Conservation (phyloP, 2,113 vertebrate genomes). For the Prietella phreatophila region DNA sequence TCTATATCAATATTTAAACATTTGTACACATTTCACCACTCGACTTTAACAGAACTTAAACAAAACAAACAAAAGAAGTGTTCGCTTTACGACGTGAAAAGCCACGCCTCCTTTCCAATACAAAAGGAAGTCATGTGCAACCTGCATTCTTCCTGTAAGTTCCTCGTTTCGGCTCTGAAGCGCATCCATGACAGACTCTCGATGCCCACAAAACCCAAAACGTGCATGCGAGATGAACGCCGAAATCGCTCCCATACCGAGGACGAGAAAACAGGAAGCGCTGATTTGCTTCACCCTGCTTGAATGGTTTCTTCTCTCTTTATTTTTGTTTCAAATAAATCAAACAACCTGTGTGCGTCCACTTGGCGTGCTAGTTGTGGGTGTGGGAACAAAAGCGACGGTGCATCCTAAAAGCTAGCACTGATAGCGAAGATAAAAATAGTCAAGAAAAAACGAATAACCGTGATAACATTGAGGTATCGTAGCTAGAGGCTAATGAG, state of each 20-base stretch:
- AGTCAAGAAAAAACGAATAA: neutral
- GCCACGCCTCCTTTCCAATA: neutral
- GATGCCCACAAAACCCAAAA: neutral
- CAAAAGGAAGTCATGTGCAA: neutral
- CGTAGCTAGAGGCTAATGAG: neutral
- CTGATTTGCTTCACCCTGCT: conserved; percentile 5
- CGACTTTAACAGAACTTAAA: no score
- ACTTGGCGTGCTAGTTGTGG: neutral
- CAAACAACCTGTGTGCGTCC: neutral
- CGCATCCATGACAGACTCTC: neutral
- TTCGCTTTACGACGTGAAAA: neutral
- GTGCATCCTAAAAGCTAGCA: neutral
- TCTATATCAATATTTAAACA: no score
- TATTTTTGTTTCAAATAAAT: neutral
- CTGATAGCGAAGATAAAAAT: neutral
- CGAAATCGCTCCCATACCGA: neutral
- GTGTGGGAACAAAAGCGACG: neutral
- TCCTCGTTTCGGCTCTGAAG: neutral
- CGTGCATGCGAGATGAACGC: neutral
- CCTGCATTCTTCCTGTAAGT: neutral
- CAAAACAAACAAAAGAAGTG: neutral
- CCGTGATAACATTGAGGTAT: neutral
- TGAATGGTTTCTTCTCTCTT: neutral
- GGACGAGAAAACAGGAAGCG: conserved; percentile 3
- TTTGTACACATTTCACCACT: no score